Base-by-base conservation (phyloP, 2,797 vertebrate species). In the Melanotaenia parkinsoni region DNA sequence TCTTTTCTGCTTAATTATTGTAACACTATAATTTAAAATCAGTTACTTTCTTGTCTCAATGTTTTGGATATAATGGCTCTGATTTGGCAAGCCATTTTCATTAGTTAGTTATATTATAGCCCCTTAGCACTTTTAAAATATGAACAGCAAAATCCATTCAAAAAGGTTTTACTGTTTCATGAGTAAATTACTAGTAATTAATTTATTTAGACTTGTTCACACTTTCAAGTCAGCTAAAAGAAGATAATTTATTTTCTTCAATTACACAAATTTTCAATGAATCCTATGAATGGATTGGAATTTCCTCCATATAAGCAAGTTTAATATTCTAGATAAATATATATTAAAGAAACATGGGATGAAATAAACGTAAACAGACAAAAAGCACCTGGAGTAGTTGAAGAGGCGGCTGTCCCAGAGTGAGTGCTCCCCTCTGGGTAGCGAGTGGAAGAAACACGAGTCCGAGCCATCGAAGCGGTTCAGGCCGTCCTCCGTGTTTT, bases 361-460 rank as follows among this genome's bases (percentile, higher is more conserved):
- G 6, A 20, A 32, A 63, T 24, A 43, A 43, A 43, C 22, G 10
- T 33, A 16, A 4, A 54, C 24, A 33, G 38, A 43, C 14, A 38
- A 11, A 16, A 18, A 47, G 37, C 92, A 99, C 98, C 95, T 97
- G 74, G 96, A 96, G 68, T 98, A 98, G 91, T 96, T 95, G 93
- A 99, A 99, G 68, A 99, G 95, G 80, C 95, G 91, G 86, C 98
- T 99, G 81, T 95, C 97, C 98, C 98, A 99, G 32, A 95, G 89
- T 14, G 65, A 77, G 84, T 99, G 98, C 38, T 89, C 94, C 43
- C 98, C 98, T 85, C 95, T 94, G 4, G 94, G 88, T 2, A 95
- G 96, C 0, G 95, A 91, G 88, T 99, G 98, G 90, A 99, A 99
- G 88, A 96, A 99, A 80, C 97, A 98, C 1, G 96, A 94, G 90